Base-by-base conservation (phyloP, 2,888 invertebrate genomes). In the Caradrina clavipalpis region DNA sequence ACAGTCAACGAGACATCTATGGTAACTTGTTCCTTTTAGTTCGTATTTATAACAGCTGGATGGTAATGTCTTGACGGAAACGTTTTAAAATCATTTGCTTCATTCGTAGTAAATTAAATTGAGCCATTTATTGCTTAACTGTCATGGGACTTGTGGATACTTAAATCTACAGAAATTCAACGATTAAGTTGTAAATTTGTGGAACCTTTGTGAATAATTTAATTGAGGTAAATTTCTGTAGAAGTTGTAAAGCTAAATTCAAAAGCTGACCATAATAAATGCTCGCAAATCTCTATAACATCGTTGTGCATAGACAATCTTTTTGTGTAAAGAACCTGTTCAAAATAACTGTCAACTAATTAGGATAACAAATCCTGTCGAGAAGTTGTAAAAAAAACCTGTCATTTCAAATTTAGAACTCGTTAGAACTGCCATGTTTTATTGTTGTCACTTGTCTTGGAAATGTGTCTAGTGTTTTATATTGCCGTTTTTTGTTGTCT, bases 361-460 rank as follows among this genome's bases (percentile, higher is more conserved):
- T 87, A 86, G 49, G 82, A 76, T 84, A 87, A 87, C 84, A 87
- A 87, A 85, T 72, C 71, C 74, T 73, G 67, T 78, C 64, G 67
- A 53, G 58, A 73, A 72, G 45, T 76, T 67, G 26, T 64, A 79
- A 68, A 79, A 31, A 81, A 80, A 83, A 84, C 74, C 57, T 76
- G 76, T 77, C 76, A 78, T 75, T 55, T 26, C 53, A 21, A 81
- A 73, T 67, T 35, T 70, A 61, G 51, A 67, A 69, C 74, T 82
- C 62, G 78, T 83, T 75, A 84, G 50, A 58, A 73, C 76, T 76
- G 72, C 51, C 78, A 50, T 49, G 45, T 74, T 70, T 62, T 58
- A 49, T 68, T 58, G 63, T 69, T 70, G 54, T 70, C 42, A 26
- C 45, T 47, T 60, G 54, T 62, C 22, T 58, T 68, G 19, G 59